Conservation (phyloP, 2,797 vertebrate species). For the Darevskia mixta region DNA sequence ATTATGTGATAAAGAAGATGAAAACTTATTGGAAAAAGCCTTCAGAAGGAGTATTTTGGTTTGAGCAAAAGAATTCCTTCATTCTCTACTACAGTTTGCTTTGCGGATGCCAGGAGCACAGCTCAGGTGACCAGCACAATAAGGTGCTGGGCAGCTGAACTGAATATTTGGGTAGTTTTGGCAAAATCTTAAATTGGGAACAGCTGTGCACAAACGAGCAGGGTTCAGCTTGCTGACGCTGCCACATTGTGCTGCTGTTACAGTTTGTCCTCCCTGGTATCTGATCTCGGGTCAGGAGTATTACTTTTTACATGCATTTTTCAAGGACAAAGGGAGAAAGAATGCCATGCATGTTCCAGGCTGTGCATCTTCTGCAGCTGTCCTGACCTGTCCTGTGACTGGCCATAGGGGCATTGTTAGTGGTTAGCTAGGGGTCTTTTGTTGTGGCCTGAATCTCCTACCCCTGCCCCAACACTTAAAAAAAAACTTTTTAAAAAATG, state of each 20-base stretch:
- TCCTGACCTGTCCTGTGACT: conserved; percentile 20
- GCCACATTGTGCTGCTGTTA: conserved; percentile 51
- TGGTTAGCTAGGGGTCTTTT: too few relatives aligned
- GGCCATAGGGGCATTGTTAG: background rate
- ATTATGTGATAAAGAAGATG: conserved; percentile 45
- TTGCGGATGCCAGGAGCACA: conserved; percentile 27
- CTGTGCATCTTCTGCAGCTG: conserved; percentile 14
- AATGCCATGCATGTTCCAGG: conserved; percentile 7
- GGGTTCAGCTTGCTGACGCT: conserved; percentile 60
- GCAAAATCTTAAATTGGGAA: conserved; percentile 52
- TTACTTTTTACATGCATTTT: conserved; percentile 51
- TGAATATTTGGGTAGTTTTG: conserved; percentile 50
- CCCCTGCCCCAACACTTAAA: too few relatives aligned
- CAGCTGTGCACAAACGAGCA: conserved; percentile 60
- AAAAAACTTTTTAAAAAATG: too few relatives aligned
- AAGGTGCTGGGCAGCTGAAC: conserved; percentile 20
- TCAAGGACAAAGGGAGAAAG: conserved; percentile 36
- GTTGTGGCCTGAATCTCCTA: too few relatives aligned
- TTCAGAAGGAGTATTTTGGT: conserved; percentile 27
- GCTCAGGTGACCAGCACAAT: background rate
- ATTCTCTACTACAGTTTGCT: background rate
- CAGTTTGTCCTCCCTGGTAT: conserved; percentile 21
- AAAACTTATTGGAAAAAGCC: conserved; percentile 41
- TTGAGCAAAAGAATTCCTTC: conserved; percentile 25
- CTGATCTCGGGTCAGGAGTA: conserved; percentile 52